These are phyloP conservation scores for Plusia festucae DNA, from an alignment of 2,888 invertebrate species.

Conservation along the genomic window DNA sequence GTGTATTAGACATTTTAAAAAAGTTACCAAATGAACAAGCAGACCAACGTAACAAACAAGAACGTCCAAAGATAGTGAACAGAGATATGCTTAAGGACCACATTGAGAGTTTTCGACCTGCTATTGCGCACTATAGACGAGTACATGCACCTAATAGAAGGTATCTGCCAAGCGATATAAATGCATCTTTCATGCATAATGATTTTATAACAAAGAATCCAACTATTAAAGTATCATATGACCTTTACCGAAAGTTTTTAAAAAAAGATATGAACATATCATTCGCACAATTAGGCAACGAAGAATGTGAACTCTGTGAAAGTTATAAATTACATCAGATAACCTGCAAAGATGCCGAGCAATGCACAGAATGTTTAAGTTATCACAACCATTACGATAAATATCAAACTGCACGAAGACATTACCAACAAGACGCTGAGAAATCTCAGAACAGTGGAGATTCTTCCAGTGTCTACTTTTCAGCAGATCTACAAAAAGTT, in stretches of 20 bases:
- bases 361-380: conserved; percentile 11
- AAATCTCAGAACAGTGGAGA: conserved; percentile 1
- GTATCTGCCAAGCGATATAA: conserved; percentile 5
- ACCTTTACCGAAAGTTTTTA: conserved; percentile 20
- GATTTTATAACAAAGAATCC: conserved; percentile 28
- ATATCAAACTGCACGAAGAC: conserved; percentile 13
- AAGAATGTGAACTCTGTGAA: conserved; percentile 39
- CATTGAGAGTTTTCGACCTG: too few relatives aligned
- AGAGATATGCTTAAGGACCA: too few relatives aligned
- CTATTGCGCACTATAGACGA: too few relatives aligned
- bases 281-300: conserved; percentile 34
- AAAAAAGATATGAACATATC: conserved; percentile 37
- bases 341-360: conserved; percentile 17
- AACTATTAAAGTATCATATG: conserved; percentile 21
- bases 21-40: too few relatives aligned
- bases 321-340: conserved; percentile 15
- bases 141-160: too few relatives aligned
- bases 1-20: too few relatives aligned
- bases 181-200: conserved; percentile 17
- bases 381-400: conserved; percentile 13
- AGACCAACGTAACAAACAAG: too few relatives aligned
- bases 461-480: not conserved
- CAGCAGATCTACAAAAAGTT: conserved; percentile 1
- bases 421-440: conserved; percentile 17
- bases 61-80: too few relatives aligned